phyloP scores from a whole-genome alignment of 1,140 invertebrate genomes.

The Tetraneura akinire region DNA sequence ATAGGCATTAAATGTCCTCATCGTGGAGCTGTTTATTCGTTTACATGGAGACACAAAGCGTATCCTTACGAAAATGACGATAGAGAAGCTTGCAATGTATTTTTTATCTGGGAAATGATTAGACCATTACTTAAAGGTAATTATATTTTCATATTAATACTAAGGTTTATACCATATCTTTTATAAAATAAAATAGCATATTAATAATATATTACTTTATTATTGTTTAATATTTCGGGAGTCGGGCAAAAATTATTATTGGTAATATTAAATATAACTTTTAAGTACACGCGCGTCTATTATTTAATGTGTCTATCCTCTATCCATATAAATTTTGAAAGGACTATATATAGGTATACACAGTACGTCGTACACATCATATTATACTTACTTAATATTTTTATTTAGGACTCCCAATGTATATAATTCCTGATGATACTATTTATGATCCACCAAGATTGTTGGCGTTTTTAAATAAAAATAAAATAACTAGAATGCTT shows the following conservation, averaged over 20 bases:
- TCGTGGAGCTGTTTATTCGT: constrained; percentile 56
- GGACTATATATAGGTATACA: too few species aligned
- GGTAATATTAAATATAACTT: too few species aligned
- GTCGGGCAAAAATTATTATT: too few species aligned
- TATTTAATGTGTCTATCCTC: too few species aligned
- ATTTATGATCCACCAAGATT: constrained; percentile 56
- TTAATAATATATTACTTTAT: too few species aligned
- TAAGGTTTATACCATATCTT: too few species aligned
- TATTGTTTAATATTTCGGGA: too few species aligned
- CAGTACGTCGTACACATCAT: too few species aligned
- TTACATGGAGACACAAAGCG: constrained; percentile 55
- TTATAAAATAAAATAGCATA: too few species aligned
- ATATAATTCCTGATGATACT: constrained; percentile 56
- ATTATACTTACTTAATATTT: too few species aligned
- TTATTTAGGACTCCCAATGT: constrained; percentile 54
- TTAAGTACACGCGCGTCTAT: too few species aligned
- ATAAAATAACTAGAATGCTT: constrained; percentile 56
- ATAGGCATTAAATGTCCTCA: constrained; percentile 56
- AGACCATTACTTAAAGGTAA: constrained; percentile 56
- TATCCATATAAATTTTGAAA: too few species aligned
- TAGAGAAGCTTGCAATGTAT: constrained; percentile 57
- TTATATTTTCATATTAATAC: neutral
- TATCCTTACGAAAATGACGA: constrained; percentile 56
- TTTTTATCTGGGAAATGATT: constrained; percentile 57
- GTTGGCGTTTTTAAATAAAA: constrained; percentile 52